Percentiles rank a stretch among this genome's conserved stretches.
Evolutionary conservation across 2,113 vertebrate genomes (phyloP).

Genomic region (Anguilla rostrata): DNA sequence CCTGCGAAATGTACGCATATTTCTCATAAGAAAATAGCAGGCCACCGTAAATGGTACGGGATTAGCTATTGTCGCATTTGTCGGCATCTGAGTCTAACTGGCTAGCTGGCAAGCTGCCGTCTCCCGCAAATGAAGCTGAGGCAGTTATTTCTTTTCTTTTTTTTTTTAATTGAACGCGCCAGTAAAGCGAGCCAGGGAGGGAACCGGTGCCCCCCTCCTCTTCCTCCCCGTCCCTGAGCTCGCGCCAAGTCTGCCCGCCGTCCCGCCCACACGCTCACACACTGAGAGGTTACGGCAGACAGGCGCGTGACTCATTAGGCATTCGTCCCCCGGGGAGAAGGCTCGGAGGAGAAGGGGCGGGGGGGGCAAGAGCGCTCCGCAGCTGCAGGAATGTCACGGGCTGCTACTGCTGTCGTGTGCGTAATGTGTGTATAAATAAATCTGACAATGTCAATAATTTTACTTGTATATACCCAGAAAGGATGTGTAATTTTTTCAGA

Average conservation of each 20-base stretch:
- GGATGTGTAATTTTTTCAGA: background rate
- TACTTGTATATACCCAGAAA: background rate
- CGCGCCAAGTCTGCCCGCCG: conserved; percentile 68
- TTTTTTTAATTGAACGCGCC: conserved; percentile 39
- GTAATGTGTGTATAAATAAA: conserved; percentile 38
- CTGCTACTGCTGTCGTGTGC: conserved; percentile 59
- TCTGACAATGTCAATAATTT: conserved; percentile 23
- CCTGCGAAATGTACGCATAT: background rate
- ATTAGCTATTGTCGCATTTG: background rate
- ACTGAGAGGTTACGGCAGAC: conserved; percentile 76
- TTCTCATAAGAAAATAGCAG: background rate
- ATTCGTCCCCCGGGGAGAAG: conserved; percentile 74
- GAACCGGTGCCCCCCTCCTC: conserved; percentile 54
- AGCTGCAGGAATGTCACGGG: conserved; percentile 79
- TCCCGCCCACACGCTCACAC: conserved; percentile 55
- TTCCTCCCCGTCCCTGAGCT: conserved; percentile 50
- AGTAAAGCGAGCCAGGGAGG: conserved; percentile 54
- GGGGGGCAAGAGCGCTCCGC: conserved; percentile 52
- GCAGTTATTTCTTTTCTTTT: conserved; percentile 26
- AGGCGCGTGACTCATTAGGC: conserved; percentile 83
- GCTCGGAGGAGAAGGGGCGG: conserved; percentile 67
- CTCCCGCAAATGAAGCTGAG: conserved; percentile 33
- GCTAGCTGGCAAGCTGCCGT: conserved; percentile 12
- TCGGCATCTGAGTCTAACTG: conserved; percentile 11
- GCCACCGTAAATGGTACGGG: background rate